phyloP scores from a whole-genome alignment of 2,888 invertebrate species.

The Incurvaria masculella region DNA sequence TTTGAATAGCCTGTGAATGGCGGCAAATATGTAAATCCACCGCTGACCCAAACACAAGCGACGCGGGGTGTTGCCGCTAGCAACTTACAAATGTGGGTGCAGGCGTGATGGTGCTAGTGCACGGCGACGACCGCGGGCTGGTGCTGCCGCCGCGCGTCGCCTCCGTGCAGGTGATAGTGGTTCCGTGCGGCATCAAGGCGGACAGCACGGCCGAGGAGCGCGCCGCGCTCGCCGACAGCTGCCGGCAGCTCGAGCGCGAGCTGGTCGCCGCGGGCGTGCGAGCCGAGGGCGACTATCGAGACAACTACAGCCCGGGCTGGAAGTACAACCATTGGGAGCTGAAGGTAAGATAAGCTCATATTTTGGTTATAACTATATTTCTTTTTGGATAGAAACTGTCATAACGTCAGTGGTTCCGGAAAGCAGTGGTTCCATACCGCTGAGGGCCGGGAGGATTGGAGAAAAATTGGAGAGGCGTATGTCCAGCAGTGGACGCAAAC shows the following conservation, averaged over 20 bases:
- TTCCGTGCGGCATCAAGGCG: conserved; percentile 95
- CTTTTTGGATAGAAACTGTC: too few relatives aligned
- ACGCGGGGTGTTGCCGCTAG: too few relatives aligned
- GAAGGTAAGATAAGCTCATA: conserved; percentile 55
- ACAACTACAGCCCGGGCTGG: conserved; percentile 99
- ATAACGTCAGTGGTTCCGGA: too few relatives aligned
- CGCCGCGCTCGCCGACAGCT: conserved; percentile 63
- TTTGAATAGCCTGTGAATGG: too few relatives aligned
- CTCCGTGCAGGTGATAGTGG: conserved; percentile 80
- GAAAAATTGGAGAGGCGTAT: too few relatives aligned
- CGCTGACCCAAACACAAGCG: too few relatives aligned
- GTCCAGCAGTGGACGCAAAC: too few relatives aligned
- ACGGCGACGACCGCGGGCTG: conserved; percentile 95
- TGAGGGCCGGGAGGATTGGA: too few relatives aligned
- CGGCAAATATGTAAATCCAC: too few relatives aligned
- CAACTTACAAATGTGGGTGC: too few relatives aligned
- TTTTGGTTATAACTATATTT: too few relatives aligned
- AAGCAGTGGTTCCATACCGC: too few relatives aligned
- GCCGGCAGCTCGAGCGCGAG: conserved; percentile 64
- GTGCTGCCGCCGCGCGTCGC: conserved; percentile 95
- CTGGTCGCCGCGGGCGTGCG: conserved; percentile 63
- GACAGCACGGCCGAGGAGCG: conserved; percentile 70
- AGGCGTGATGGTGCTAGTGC: conserved; percentile 88
- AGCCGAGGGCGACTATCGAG: conserved; percentile 83
- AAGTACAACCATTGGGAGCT: conserved; percentile 98